Evolutionary conservation across 2,797 vertebrate genomes (phyloP), one percentile per base, ranked within the genome.

Genomic region (Melanitta fusca): DNA sequence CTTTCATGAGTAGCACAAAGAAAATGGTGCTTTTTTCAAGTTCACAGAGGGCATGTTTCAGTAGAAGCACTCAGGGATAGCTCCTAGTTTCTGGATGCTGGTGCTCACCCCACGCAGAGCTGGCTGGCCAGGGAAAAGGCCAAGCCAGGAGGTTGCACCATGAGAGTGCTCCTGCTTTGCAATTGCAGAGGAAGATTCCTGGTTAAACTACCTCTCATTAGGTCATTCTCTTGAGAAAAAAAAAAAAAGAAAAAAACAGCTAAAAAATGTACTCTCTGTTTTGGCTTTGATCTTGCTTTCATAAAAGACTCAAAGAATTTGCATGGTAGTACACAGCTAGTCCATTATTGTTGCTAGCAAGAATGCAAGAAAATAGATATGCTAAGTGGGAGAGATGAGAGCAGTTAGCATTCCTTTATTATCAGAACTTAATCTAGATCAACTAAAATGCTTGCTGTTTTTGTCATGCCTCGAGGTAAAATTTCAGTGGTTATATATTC

Each of bases 391-490:
- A 85, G 85, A 83, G 69, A 71, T 22, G 53, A 83, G 79, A 93
- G 84, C 54, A 69, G 75, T 94, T 86, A 91, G 30, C 34, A 66
- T 61, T 57, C 80, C 71, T 96, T 96, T 88, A 91, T 93, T 94
- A 90, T 80, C 89, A 89, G 30, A 86, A 90, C 80, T 88, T 95
- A 95, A 85, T 95, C 91, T 93, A 81, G 74, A 93, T 90, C 82
- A 80, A 58, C 84, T 92, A 43, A 89, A 89, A 72, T 62, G 27
- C 81, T 95, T 85, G 65, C 43, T 91, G 60, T 5, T 92, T 97
- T 90, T 96, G 93, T 97, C 88, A 73, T 70, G 77, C 53, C 62
- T 85, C 34, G 70, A 90, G 92, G 80, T 60, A 91, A 94, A 75
- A 60, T 87, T 80, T 92, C 78, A 80, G 24, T 72, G 88, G 90